A percentile compares a stretch with the other conserved stretches of the same genome.
Conservation (phyloP, 2,888 invertebrate species). For the Tetragonisca angustula region DNA sequence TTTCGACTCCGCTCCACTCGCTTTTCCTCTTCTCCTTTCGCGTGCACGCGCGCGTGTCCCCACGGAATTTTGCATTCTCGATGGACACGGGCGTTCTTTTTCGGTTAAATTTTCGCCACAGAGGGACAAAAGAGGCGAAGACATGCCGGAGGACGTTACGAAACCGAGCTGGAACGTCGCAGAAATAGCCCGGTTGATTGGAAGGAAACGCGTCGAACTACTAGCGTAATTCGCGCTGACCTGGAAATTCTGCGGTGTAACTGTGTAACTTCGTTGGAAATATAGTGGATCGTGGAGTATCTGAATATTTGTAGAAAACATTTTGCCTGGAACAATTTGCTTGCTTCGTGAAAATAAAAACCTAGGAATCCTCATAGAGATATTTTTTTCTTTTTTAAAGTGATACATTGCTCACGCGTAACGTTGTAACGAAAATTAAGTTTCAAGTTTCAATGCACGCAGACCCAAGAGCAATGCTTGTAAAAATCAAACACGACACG, state of each 20-base stretch:
- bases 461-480: no score
- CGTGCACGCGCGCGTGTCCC: neutral
- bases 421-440: no score
- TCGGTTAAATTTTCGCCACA: neutral
- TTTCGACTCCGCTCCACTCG: neutral
- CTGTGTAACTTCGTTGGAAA: neutral
- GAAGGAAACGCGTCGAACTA: neutral
- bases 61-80: neutral
- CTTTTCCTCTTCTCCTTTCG: neutral
- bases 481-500: no score
- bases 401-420: no score
- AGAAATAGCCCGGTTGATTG: neutral
- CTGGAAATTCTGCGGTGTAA: neutral
- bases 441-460: no score
- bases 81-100: neutral
- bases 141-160: neutral
- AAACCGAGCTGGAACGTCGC: neutral
- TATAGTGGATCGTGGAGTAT: neutral
- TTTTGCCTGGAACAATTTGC: no score
- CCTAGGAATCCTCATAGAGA: no score
- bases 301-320: neutral
- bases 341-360: no score
- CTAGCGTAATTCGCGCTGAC: neutral
- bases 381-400: no score
- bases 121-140: no score